Conservation (phyloP, 2,113 vertebrate genomes). For the Oreocharis arfaki region DNA sequence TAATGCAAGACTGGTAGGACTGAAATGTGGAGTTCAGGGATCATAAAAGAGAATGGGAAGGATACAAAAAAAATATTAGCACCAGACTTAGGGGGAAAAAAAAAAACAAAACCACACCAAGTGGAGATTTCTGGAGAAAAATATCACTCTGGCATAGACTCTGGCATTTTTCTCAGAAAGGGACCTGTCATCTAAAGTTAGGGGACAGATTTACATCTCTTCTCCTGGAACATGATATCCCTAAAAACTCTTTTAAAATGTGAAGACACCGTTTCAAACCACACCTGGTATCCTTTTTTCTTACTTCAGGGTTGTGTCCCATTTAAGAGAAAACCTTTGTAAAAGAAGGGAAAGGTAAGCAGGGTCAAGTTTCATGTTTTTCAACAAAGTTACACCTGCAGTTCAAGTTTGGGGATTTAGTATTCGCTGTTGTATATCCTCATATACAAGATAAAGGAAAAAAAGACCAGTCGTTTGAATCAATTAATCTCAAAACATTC, state of each 20-base stretch:
- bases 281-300: background rate
- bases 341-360: background rate
- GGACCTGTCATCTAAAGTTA: background rate
- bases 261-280: background rate
- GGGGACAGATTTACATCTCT: background rate
- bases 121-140: background rate
- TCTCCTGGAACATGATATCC: background rate
- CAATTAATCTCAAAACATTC: background rate
- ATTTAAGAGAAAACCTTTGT: background rate
- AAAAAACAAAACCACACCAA: accelerated
- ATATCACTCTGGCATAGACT: background rate
- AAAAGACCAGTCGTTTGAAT: background rate
- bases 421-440: background rate
- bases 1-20: background rate
- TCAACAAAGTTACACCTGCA: background rate
- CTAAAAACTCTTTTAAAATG: background rate
- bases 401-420: background rate
- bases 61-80: background rate
- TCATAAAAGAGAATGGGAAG: background rate
- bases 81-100: background rate
- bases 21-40: background rate
- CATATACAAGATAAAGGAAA: background rate
- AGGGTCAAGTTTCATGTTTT: background rate
- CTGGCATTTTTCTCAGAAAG: background rate
- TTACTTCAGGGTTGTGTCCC: background rate